Conservation (phyloP, 2,888 invertebrate genomes). For the Crioceris asparagi region DNA sequence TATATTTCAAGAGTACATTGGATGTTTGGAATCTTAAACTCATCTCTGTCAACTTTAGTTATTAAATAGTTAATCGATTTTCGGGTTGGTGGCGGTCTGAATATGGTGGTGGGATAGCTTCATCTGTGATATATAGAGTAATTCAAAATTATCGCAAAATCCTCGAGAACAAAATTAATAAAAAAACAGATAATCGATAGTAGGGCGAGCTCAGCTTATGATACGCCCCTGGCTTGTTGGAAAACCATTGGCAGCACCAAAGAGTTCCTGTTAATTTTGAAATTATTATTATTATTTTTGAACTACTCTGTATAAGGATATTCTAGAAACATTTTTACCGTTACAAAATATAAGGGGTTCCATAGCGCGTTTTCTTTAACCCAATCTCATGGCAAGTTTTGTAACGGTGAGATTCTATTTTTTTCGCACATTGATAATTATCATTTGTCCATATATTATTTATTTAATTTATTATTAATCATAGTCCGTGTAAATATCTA, state of each 20-base stretch:
- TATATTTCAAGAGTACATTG: too few relatives aligned
- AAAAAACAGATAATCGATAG: too few relatives aligned
- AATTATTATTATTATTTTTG: too few relatives aligned
- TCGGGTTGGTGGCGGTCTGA: slow-evolving; percentile 31
- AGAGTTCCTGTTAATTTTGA: too few relatives aligned
- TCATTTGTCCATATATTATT: slow-evolving; percentile 3
- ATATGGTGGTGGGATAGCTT: slow-evolving; percentile 29
- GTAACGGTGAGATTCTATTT: slow-evolving; percentile 6
- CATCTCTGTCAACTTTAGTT: too few relatives aligned
- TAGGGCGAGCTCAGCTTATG: too few relatives aligned
- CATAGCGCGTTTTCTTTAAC: not conserved
- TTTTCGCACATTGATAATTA: slow-evolving; percentile 1
- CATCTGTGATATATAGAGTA: slow-evolving; percentile 15
- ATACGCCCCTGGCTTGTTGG: slow-evolving; percentile 1
- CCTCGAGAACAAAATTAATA: too few relatives aligned
- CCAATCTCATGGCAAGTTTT: slow-evolving; percentile 2
- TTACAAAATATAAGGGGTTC: slow-evolving; percentile 20
- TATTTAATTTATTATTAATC: slow-evolving; percentile 10
- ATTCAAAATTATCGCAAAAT: slow-evolving; percentile 10
- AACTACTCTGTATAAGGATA: slow-evolving; percentile 17
- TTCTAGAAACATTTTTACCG: slow-evolving; percentile 23
- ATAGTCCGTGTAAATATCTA: slow-evolving; percentile 9
- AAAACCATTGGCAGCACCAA: slow-evolving; percentile 3
- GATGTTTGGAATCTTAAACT: too few relatives aligned
- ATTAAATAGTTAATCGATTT: slow-evolving; percentile 23